Evolutionary conservation across 2,888 invertebrate genomes (phyloP).

Genomic region (Gastracanthus pulcherrimus): DNA sequence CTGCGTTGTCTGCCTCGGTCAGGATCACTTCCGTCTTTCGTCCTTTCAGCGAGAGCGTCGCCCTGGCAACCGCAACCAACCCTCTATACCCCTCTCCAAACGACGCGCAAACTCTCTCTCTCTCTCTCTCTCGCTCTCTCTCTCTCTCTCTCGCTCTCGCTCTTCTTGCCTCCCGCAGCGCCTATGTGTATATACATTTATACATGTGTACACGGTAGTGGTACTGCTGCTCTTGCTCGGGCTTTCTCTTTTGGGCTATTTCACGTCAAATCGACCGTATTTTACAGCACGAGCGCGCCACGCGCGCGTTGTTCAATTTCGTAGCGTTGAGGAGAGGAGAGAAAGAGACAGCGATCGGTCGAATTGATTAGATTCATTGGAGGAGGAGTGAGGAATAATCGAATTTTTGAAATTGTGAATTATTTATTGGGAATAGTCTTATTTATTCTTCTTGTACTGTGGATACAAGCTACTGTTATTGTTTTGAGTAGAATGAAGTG

Average conservation of each 20-base stretch:
- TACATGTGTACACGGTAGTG: not conserved
- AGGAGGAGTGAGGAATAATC: not conserved
- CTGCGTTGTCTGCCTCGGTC: constrained; percentile 61
- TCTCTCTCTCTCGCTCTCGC: not conserved
- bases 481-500: too few relatives aligned
- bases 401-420: not conserved
- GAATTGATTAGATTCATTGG: not conserved
- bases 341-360: too few relatives aligned
- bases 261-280: constrained; percentile 53
- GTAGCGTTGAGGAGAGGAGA: too few relatives aligned
- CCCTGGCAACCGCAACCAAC: constrained; percentile 65
- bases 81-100: constrained; percentile 1
- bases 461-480: too few relatives aligned
- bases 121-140: not conserved
- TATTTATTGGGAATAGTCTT: too few relatives aligned
- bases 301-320: constrained; percentile 1
- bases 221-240: not conserved
- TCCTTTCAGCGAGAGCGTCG: constrained; percentile 63
- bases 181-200: not conserved
- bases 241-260: constrained; percentile 27
- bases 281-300: too few relatives aligned
- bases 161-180: too few relatives aligned
- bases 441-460: too few relatives aligned
- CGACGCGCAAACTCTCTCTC: constrained; percentile 42
- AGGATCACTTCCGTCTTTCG: constrained; percentile 69